Percentiles rank a stretch among this genome's conserved stretches.
Conservation (phyloP, 2,888 invertebrate species). For the Caenorhabditis drosophilae region DNA sequence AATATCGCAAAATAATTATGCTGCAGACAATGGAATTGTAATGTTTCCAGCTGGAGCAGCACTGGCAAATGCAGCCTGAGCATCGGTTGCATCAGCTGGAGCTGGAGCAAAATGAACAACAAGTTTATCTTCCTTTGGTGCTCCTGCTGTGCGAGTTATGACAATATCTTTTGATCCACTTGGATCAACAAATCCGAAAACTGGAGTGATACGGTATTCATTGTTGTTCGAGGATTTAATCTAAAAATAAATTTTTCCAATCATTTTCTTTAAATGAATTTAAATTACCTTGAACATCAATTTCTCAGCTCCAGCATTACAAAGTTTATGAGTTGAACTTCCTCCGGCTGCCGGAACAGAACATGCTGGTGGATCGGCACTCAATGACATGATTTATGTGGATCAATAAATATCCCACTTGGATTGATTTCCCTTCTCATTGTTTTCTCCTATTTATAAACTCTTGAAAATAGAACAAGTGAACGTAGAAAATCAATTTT, state of each 20-base stretch:
- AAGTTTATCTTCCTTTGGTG: too few species aligned
- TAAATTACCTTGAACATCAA: constrained; percentile 25
- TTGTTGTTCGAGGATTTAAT: constrained; percentile 52
- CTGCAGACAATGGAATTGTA: constrained; percentile 23
- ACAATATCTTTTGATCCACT: constrained; percentile 31
- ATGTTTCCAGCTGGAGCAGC: constrained; percentile 20
- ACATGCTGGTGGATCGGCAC: constrained; percentile 43
- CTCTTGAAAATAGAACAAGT: neutral
- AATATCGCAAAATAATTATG: too few species aligned
- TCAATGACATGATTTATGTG: constrained; percentile 28
- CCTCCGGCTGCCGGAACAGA: constrained; percentile 45
- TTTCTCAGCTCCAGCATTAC: constrained; percentile 34
- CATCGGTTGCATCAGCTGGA: constrained; percentile 37
- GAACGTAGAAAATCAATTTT: neutral
- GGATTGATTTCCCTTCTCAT: constrained; percentile 8
- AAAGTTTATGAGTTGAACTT: constrained; percentile 23
- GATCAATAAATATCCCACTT: neutral
- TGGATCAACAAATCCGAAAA: constrained; percentile 52
- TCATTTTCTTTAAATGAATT: too few species aligned
- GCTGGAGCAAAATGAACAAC: constrained; percentile 38
- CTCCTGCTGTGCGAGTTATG: constrained; percentile 38
- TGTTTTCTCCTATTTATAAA: neutral
- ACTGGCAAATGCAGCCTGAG: constrained; percentile 39
- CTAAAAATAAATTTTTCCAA: too few species aligned
- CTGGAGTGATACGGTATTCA: constrained; percentile 48